Evolutionary conservation across 2,113 vertebrate genomes (phyloP).

Genomic region (Eleginops maclovinus): DNA sequence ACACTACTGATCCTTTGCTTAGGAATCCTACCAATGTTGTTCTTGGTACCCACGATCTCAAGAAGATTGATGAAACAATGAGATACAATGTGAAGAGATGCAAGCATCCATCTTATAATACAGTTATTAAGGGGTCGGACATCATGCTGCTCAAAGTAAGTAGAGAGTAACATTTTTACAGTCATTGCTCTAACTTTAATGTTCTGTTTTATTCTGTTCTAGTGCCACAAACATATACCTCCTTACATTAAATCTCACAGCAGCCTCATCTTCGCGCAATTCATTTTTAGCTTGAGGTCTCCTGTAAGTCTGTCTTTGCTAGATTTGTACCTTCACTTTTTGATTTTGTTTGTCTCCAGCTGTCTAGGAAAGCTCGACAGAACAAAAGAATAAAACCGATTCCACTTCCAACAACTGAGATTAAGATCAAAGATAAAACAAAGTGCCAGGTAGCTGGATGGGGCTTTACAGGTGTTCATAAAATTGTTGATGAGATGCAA

Average conservation of each 20-base stretch:
- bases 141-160: slow-evolving; percentile 83
- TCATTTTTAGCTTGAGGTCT: background rate
- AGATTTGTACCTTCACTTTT: background rate
- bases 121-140: slow-evolving; percentile 3
- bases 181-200: background rate
- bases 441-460: slow-evolving; percentile 78
- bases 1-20: background rate
- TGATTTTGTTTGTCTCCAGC: slow-evolving; percentile 19
- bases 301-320: background rate
- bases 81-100: slow-evolving; percentile 39
- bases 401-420: slow-evolving; percentile 23
- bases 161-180: background rate
- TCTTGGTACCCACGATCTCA: slow-evolving; percentile 74
- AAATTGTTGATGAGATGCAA: background rate
- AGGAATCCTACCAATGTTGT: slow-evolving; percentile 61
- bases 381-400: slow-evolving; percentile 29
- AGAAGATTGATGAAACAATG: slow-evolving; percentile 19
- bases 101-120: slow-evolving; percentile 21
- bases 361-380: slow-evolving; percentile 39
- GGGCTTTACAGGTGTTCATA: slow-evolving; percentile 27
- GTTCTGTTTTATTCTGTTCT: background rate
- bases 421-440: background rate
- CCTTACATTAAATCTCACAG: background rate
- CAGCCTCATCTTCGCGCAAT: background rate
- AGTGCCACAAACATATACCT: background rate